phyloP scores from a whole-genome alignment of 2,888 invertebrate species.

The Amphipyra berbera region DNA sequence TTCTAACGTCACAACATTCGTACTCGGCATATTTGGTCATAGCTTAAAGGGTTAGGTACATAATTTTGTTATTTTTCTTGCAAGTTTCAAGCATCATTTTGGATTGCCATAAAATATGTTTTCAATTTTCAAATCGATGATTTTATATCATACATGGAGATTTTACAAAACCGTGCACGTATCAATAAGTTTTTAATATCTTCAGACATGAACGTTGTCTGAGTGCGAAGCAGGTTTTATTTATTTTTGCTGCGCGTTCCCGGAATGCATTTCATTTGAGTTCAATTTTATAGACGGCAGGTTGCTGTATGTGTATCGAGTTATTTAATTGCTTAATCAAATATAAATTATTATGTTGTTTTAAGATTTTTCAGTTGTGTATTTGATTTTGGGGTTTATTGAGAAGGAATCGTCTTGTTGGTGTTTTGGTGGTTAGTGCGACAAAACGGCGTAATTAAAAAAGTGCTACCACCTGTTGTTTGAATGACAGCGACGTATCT shows the following conservation, averaged over 20 bases:
- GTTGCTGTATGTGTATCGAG: slow-evolving; percentile 11
- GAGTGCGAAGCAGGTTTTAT: slow-evolving; percentile 36
- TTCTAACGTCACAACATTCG: too few relatives aligned
- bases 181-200: slow-evolving; percentile 53
- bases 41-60: too few relatives aligned
- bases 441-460: too few relatives aligned
- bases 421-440: too few relatives aligned
- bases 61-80: too few relatives aligned
- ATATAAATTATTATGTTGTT: slow-evolving; percentile 9
- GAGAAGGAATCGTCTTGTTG: neutral
- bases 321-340: slow-evolving; percentile 33
- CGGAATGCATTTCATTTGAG: slow-evolving; percentile 37
- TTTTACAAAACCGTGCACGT: slow-evolving; percentile 42
- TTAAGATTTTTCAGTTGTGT: slow-evolving; percentile 9
- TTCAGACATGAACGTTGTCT: slow-evolving; percentile 36
- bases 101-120: too few relatives aligned
- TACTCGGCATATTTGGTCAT: too few relatives aligned
- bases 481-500: too few relatives aligned
- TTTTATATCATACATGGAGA: slow-evolving; percentile 7
- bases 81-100: too few relatives aligned
- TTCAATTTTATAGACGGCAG: slow-evolving; percentile 14
- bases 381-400: slow-evolving; percentile 14
- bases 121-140: neutral
- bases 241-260: slow-evolving; percentile 44
- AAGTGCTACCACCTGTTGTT: too few relatives aligned